Conservation (phyloP, 2,797 vertebrate species). For the Anisognathus igniventris region DNA sequence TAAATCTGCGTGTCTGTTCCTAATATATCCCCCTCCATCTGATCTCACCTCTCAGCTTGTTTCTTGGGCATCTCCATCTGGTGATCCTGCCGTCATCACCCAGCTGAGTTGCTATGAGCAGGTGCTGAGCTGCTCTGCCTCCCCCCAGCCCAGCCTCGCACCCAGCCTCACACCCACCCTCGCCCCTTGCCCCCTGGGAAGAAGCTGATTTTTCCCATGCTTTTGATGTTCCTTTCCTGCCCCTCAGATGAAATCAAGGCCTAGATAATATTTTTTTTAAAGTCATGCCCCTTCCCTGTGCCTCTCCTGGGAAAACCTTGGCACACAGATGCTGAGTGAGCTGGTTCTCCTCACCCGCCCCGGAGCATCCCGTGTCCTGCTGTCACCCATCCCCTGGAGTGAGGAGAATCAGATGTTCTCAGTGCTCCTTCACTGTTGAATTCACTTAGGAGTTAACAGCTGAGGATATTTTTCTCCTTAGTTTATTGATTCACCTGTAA, state of each 20-base stretch:
- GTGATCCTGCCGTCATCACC: slow-evolving; percentile 29
- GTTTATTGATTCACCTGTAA: neutral
- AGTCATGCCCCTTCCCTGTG: neutral
- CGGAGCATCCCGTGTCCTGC: neutral
- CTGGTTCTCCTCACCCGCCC: neutral
- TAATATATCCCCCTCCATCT: slow-evolving; percentile 45
- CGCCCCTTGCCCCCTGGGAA: neutral
- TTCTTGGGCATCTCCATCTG: slow-evolving; percentile 50
- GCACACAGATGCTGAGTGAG: neutral
- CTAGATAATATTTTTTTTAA: neutral
- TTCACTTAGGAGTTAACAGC: neutral
- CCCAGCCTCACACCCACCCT: neutral
- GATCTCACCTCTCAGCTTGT: slow-evolving; percentile 46
- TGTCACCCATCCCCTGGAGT: neutral
- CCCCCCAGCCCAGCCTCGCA: neutral
- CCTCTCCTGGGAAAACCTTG: neutral
- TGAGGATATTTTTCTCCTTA: neutral
- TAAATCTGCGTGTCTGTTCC: slow-evolving; percentile 51
- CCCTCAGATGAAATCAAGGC: neutral
- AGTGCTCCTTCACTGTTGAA: neutral
- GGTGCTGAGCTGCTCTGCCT: neutral
- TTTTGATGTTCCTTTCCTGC: neutral
- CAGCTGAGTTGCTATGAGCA: slow-evolving; percentile 14
- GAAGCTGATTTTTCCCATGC: neutral
- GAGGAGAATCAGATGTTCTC: neutral